Conservation (phyloP, 2,888 invertebrate genomes). For the Papilio gigon region DNA sequence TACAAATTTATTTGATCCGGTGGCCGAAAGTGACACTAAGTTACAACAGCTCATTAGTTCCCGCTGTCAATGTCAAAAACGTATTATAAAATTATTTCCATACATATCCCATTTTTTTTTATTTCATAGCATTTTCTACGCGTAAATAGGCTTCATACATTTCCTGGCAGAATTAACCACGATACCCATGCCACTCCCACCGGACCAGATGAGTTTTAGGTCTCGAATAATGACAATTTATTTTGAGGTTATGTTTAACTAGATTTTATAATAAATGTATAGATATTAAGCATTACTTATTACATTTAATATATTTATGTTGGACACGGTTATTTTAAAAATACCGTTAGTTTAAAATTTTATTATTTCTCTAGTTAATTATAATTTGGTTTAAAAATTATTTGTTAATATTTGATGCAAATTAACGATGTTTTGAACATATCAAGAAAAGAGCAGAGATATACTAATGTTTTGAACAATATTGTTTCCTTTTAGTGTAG, state of each 20-base stretch:
- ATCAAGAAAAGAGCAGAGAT: constrained; percentile 37
- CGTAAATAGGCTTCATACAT: neutral
- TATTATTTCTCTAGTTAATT: constrained; percentile 2
- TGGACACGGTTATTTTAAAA: constrained; percentile 27
- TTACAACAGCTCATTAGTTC: too few relatives aligned
- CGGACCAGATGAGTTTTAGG: neutral
- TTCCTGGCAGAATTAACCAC: neutral
- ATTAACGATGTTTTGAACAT: neutral
- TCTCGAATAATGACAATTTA: constrained; percentile 1
- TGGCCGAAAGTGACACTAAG: neutral
- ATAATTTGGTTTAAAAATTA: neutral
- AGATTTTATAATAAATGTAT: neutral
- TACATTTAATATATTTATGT: constrained; percentile 35
- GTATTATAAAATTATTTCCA: too few relatives aligned
- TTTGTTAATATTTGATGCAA: neutral
- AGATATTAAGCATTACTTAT: constrained; percentile 24
- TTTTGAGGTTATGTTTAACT: constrained; percentile 16
- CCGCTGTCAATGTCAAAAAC: too few relatives aligned
- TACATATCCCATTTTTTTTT: too few relatives aligned
- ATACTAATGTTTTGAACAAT: too few relatives aligned
- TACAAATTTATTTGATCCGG: neutral
- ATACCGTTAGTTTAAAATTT: neutral
- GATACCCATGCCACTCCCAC: neutral
- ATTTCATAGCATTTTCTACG: too few relatives aligned
- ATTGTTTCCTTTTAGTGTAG: too few relatives aligned